Evolutionary conservation across 2,113 vertebrate species (phyloP).

Genomic region (Brachyhypopomus gauderio): DNA sequence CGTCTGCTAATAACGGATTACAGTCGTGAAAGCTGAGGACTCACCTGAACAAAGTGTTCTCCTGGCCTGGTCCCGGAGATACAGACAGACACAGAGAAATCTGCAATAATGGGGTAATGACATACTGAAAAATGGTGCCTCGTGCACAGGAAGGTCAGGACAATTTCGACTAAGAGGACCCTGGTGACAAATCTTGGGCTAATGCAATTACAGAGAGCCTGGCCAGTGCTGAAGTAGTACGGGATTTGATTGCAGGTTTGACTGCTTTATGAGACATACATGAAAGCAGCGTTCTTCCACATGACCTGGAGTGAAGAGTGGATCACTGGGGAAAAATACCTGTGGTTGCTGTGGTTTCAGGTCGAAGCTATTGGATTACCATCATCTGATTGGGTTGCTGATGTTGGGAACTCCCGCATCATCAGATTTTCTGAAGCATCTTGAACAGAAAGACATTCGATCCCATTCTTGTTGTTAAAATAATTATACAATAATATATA

Average conservation of each 20-base stretch:
- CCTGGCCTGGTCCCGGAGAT: background rate
- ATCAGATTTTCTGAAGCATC: background rate
- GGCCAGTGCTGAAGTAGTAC: constrained; percentile 4
- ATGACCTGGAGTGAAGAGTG: constrained; percentile 2
- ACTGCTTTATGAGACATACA: constrained; percentile 31
- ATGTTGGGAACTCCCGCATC: background rate
- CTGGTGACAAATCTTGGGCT: constrained; percentile 4
- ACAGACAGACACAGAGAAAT: background rate
- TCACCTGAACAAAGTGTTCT: background rate
- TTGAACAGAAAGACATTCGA: background rate
- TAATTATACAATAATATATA: too few relatives aligned
- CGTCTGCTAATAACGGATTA: background rate
- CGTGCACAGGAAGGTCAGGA: constrained; percentile 16
- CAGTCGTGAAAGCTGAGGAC: constrained; percentile 1
- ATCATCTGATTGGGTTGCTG: background rate
- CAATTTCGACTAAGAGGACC: constrained; percentile 20
- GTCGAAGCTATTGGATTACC: background rate
- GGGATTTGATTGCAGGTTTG: background rate
- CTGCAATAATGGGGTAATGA: constrained; percentile 2
- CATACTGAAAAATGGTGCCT: background rate
- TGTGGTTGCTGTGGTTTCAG: background rate
- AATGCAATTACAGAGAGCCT: constrained; percentile 29
- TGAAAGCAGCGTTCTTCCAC: background rate
- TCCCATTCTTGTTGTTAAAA: too few relatives aligned
- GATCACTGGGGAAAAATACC: background rate